Evolutionary conservation across 2,797 vertebrate species (phyloP).

Genomic region (Diplodus puntazzo): DNA sequence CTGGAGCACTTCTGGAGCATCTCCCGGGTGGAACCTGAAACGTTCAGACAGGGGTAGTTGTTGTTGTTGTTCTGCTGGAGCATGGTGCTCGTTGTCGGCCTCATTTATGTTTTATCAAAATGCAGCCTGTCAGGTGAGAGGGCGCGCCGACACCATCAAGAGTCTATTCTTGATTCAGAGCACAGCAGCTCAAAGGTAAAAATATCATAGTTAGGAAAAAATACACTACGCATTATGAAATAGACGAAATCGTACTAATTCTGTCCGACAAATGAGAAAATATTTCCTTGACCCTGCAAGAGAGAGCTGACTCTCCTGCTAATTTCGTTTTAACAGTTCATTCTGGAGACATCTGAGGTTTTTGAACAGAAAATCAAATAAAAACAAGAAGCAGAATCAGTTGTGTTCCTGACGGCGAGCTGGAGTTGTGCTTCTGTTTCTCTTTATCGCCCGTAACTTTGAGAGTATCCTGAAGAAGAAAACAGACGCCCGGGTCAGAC

Average conservation of each 20-base stretch:
- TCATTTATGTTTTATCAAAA: constrained; percentile 71
- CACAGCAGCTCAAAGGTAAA: constrained; percentile 28
- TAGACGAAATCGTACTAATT: constrained; percentile 21
- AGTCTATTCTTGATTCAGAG: constrained; percentile 47
- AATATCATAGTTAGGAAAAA: constrained; percentile 23
- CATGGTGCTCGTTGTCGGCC: constrained; percentile 77
- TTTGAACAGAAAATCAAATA: neutral
- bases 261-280: constrained; percentile 19
- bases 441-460: constrained; percentile 10
- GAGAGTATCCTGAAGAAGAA: constrained; percentile 8
- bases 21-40: constrained; percentile 70
- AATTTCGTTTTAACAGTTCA: constrained; percentile 20
- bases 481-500: constrained; percentile 27
- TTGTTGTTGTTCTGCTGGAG: constrained; percentile 90
- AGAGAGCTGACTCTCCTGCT: neutral
- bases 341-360: neutral
- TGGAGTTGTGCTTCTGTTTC: constrained; percentile 7
- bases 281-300: neutral
- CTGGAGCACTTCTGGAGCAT: constrained; percentile 79
- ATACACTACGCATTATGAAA: constrained; percentile 30
- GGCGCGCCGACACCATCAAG: constrained; percentile 23
- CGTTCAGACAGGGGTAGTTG: constrained; percentile 85
- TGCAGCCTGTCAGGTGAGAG: constrained; percentile 31
- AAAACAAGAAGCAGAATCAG: neutral
- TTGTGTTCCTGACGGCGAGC: neutral